phyloP scores from a whole-genome alignment of 2,113 vertebrate species.

The Perca flavescens region DNA sequence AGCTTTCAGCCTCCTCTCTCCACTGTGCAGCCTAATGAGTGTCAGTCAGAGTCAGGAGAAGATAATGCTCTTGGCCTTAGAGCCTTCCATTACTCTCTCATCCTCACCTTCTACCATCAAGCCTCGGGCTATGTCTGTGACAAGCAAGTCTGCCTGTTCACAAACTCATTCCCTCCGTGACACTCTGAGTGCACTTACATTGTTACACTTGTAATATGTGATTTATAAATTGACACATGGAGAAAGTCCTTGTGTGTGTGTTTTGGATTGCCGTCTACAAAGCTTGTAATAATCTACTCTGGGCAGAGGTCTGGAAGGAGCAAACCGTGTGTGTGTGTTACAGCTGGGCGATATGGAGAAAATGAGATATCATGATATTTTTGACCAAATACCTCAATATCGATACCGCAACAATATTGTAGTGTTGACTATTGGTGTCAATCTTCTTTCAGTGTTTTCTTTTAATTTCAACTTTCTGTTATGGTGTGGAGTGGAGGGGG shows the following conservation, averaged over 20 bases:
- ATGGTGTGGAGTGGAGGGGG: no score
- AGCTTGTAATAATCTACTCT: no score
- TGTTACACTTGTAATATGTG: conserved; percentile 46
- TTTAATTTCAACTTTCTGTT: no score
- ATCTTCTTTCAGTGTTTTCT: no score
- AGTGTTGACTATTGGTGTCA: no score
- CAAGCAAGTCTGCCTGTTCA: conserved; percentile 51
- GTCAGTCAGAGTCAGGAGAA: conserved; percentile 81
- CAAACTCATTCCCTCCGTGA: conserved; percentile 40
- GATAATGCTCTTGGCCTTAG: conserved; percentile 77
- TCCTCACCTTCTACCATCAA: conserved; percentile 62
- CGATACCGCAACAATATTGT: no score
- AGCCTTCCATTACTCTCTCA: conserved; percentile 73
- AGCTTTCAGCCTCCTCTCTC: conserved; percentile 78
- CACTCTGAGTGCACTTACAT: conserved; percentile 27
- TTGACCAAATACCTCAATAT: no score
- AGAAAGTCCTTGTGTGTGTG: conserved; percentile 8
- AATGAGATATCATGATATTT: no score
- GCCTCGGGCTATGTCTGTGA: conserved; percentile 65
- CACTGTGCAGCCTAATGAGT: conserved; percentile 79
- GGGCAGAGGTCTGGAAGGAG: no score
- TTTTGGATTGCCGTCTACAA: no score
- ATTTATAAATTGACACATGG: conserved; percentile 34
- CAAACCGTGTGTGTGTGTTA: no score
- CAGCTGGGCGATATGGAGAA: no score